These are phyloP conservation scores for Plutella xylostella DNA, from an alignment of 2,888 invertebrate genomes.

Conservation along the genomic window DNA sequence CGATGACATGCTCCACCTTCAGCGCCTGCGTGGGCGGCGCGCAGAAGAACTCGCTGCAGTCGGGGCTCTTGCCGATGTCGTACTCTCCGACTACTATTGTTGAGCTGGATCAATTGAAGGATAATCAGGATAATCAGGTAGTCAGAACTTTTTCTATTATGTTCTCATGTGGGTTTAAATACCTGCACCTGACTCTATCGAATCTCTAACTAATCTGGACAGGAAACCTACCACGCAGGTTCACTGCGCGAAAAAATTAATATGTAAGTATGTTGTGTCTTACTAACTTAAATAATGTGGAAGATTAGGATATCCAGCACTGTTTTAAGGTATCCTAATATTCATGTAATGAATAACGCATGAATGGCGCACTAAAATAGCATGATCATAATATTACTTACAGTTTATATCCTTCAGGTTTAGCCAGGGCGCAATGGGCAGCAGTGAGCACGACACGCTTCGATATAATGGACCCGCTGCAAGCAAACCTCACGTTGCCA, in stretches of 20 bases:
- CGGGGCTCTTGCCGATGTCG: conserved; percentile 77
- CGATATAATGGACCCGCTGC: conserved; percentile 79
- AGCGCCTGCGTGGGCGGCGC: conserved; percentile 78
- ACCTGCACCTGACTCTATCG: too few species aligned
- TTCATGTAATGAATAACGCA: too few species aligned
- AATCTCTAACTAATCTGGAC: too few species aligned
- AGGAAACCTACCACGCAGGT: too few species aligned
- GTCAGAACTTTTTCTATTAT: too few species aligned
- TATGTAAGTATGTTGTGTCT: too few species aligned
- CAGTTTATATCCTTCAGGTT: conserved; percentile 81
- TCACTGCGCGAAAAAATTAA: too few species aligned
- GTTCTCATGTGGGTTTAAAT: too few species aligned
- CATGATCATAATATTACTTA: conserved; percentile 48
- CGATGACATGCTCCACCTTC: conserved; percentile 79
- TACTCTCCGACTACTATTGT: conserved; percentile 82
- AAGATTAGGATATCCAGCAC: too few species aligned
- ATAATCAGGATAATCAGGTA: too few species aligned
- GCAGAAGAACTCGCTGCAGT: conserved; percentile 81
- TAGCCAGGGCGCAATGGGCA: conserved; percentile 83
- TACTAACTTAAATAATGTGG: too few species aligned
- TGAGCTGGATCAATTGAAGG: conserved; percentile 60
- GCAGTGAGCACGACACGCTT: conserved; percentile 76
- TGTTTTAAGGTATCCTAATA: too few species aligned
- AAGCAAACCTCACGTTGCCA: conserved; percentile 79
- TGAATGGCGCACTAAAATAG: not conserved